Conservation (phyloP, 2,113 vertebrate species). For the Psilopogon haemacephalus region DNA sequence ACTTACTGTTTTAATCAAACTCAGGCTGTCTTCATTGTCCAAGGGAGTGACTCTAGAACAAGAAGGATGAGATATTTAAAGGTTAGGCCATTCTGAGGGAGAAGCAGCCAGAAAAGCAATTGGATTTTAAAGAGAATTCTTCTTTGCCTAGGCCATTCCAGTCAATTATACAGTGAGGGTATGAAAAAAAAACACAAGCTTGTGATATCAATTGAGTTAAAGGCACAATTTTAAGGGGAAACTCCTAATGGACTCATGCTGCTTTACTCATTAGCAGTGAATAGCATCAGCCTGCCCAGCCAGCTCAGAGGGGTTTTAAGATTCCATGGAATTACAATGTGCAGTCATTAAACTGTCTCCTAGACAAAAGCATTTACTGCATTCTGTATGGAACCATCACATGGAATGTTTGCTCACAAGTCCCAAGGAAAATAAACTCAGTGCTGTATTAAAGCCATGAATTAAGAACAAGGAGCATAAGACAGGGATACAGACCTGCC, state of each 20-base stretch:
- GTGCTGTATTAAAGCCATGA: not conserved
- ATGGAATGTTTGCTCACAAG: not conserved
- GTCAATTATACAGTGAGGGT: not conserved
- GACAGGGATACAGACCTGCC: conserved; percentile 80
- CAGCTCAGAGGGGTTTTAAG: not conserved
- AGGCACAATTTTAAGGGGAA: not conserved
- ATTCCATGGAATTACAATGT: not conserved
- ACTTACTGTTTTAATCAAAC: conserved; percentile 90
- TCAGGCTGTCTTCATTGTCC: conserved; percentile 80
- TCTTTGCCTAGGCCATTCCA: not conserved
- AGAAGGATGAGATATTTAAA: conserved; percentile 4
- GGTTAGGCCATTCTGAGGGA: not conserved
- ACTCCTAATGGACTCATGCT: not conserved
- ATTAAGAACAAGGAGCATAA: not conserved
- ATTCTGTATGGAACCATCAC: not conserved
- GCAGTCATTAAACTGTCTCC: not conserved
- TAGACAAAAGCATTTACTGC: not conserved
- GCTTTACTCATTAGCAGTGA: not conserved
- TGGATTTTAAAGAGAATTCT: not conserved
- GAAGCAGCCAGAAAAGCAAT: not conserved
- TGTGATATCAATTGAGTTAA: not conserved
- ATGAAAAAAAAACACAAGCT: not conserved
- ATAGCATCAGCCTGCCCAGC: not conserved
- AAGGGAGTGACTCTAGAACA: conserved; percentile 82
- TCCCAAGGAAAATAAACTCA: not conserved